These are phyloP conservation scores for Malthinus seriepunctatus DNA, from an alignment of 2,888 invertebrate species.

Conservation along the genomic window DNA sequence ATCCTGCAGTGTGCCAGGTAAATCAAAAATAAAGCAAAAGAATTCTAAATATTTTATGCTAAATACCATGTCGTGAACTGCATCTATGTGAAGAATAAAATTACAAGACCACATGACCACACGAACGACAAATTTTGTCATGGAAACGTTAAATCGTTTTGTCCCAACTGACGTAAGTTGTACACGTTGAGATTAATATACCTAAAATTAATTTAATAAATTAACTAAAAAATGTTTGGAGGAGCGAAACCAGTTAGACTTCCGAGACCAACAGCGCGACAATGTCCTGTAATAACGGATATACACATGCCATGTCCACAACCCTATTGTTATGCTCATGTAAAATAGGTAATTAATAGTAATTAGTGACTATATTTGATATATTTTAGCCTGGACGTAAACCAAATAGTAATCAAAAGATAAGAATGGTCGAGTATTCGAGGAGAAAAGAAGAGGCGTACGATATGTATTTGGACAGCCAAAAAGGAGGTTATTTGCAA, in stretches of 20 bases:
- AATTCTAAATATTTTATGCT: no score
- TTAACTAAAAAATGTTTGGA: slow-evolving; percentile 37
- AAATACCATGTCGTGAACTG: no score
- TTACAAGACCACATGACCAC: no score
- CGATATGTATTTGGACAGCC: not conserved
- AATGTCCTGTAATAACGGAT: slow-evolving; percentile 30
- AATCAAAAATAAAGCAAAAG: no score
- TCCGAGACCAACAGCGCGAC: slow-evolving; percentile 17
- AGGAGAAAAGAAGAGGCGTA: slow-evolving; percentile 35
- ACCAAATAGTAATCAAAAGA: slow-evolving; percentile 43
- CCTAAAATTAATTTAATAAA: not conserved
- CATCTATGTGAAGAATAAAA: no score
- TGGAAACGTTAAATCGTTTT: no score
- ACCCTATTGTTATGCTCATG: slow-evolving; percentile 39
- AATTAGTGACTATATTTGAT: not conserved
- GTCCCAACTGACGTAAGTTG: no score
- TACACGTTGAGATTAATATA: no score
- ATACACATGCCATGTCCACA: slow-evolving; percentile 34
- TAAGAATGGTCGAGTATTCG: slow-evolving; percentile 40
- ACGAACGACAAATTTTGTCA: no score
- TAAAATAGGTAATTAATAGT: slow-evolving; percentile 31
- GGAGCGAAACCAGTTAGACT: slow-evolving; percentile 17
- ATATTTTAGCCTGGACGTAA: slow-evolving; percentile 37
- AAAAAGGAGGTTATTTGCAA: not conserved
- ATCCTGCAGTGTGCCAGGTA: no score